A percentile compares a stretch with the other conserved stretches of the same genome.
Conservation (phyloP, 64 coral and sea anemone genomes). For the Porites australiensis region DNA sequence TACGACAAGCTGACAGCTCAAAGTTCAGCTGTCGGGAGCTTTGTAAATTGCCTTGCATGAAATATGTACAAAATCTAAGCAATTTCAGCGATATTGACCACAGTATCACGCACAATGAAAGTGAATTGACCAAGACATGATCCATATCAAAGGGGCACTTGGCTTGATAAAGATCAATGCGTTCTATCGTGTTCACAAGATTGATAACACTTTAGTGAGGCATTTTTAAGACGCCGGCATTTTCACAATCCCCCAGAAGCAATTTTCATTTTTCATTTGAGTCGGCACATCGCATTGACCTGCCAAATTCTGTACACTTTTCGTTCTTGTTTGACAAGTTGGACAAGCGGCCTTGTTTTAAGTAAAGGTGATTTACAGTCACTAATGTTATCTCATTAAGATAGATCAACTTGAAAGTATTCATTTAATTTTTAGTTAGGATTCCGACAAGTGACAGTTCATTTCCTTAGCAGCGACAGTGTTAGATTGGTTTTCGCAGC, state of each 20-base stretch:
- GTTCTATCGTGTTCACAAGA: constrained; percentile 52
- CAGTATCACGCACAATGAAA: background rate
- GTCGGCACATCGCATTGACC: constrained; percentile 46
- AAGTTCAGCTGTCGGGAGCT: constrained; percentile 44
- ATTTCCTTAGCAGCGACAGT: constrained; percentile 82
- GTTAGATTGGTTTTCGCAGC: constrained; percentile 97
- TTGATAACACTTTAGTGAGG: constrained; percentile 51
- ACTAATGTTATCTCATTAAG: constrained; percentile 99
- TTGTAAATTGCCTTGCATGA: constrained; percentile 49
- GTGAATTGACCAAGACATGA: constrained; percentile 19
- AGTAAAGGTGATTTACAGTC: constrained; percentile 98
- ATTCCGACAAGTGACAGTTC: constrained; percentile 93
- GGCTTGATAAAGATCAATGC: constrained; percentile 56
- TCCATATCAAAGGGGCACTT: constrained; percentile 10
- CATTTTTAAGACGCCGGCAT: constrained; percentile 58
- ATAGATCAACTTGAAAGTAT: constrained; percentile 99
- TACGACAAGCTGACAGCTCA: constrained; percentile 34
- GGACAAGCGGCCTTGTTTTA: constrained; percentile 97
- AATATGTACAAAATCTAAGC: constrained; percentile 56
- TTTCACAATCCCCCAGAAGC: constrained; percentile 44
- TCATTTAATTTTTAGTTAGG: constrained; percentile 99
- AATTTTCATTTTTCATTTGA: constrained; percentile 97
- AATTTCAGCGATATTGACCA: constrained; percentile 7
- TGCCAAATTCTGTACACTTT: constrained; percentile 74
- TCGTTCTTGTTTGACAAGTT: constrained; percentile 74